Conservation (phyloP, 2,113 vertebrate species). For the Camelus bactrianus region DNA sequence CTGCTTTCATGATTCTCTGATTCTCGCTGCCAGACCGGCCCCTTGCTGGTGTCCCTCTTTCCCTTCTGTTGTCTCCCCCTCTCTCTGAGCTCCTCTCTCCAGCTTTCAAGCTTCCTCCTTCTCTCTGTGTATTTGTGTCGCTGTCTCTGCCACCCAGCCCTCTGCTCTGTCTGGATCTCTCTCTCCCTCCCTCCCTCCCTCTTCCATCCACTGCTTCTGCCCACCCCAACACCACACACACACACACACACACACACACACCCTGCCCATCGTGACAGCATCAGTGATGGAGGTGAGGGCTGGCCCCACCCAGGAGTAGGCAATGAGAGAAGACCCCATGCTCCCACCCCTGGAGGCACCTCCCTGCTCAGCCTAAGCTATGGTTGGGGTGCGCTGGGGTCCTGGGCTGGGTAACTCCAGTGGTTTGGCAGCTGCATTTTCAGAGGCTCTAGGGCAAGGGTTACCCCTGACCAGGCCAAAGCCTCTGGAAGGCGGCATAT, state of each 20-base stretch:
- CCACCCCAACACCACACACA: not conserved
- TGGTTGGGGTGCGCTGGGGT: fast-evolving
- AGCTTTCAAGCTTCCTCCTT: not conserved
- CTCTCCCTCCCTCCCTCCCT: not conserved
- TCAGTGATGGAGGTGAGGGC: not conserved
- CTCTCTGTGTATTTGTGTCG: not conserved
- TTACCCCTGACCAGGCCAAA: not conserved
- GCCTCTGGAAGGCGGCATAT: not conserved
- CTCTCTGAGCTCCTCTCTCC: not conserved
- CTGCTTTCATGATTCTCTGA: not conserved
- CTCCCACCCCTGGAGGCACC: not conserved
- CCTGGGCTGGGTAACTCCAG: not conserved
- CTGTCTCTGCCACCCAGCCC: not conserved
- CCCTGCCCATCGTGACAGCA: not conserved
- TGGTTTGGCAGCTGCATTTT: not conserved
- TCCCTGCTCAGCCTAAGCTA: not conserved
- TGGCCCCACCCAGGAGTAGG: not conserved
- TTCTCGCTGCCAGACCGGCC: not conserved
- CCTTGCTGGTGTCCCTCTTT: not conserved
- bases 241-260: not conserved
- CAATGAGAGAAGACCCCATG: not conserved
- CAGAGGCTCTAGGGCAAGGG: not conserved
- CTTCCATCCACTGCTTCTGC: not conserved
- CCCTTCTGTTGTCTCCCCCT: not conserved
- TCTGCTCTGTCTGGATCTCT: not conserved